These are phyloP conservation scores for Tenthredo distinguenda DNA, from an alignment of 2,888 invertebrate genomes.

Conservation along the genomic window DNA sequence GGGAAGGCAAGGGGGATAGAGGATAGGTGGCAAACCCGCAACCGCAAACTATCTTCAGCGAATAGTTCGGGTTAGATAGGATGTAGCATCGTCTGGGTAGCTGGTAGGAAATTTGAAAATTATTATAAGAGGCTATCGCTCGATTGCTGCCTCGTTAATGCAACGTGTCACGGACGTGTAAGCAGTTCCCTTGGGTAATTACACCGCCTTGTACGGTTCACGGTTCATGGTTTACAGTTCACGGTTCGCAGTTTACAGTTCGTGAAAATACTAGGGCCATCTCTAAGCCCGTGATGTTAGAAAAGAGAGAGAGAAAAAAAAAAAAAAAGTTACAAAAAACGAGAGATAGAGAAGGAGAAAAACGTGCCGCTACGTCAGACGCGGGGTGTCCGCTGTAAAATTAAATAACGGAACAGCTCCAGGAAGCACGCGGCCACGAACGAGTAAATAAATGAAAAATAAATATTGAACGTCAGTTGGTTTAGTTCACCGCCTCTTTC, in stretches of 20 bases:
- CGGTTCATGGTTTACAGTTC: slow-evolving; percentile 14
- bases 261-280: not conserved
- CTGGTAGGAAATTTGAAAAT: slow-evolving; percentile 23
- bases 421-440: not conserved
- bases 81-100: not conserved
- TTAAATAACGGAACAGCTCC: slow-evolving; percentile 18
- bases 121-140: slow-evolving; percentile 45
- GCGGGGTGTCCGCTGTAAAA: not conserved
- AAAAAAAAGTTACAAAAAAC: not conserved
- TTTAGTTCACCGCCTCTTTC: slow-evolving; percentile 36
- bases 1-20: not conserved
- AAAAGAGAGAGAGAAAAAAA: not conserved
- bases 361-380: not conserved
- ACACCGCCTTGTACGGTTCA: slow-evolving; percentile 39
- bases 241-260: slow-evolving; percentile 3
- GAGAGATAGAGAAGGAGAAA: not conserved
- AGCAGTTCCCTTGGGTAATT: slow-evolving; percentile 44
- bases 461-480: slow-evolving; percentile 55
- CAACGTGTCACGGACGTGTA: slow-evolving; percentile 36
- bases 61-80: slow-evolving; percentile 16
- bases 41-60: slow-evolving; percentile 38
- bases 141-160: slow-evolving; percentile 46
- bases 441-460: slow-evolving; percentile 54
- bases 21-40: not conserved
- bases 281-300: not conserved